A percentile compares a stretch with the other conserved stretches of the same genome.
Conservation (phyloP, 2,888 invertebrate species). For the Leptopilina drosophilae region DNA sequence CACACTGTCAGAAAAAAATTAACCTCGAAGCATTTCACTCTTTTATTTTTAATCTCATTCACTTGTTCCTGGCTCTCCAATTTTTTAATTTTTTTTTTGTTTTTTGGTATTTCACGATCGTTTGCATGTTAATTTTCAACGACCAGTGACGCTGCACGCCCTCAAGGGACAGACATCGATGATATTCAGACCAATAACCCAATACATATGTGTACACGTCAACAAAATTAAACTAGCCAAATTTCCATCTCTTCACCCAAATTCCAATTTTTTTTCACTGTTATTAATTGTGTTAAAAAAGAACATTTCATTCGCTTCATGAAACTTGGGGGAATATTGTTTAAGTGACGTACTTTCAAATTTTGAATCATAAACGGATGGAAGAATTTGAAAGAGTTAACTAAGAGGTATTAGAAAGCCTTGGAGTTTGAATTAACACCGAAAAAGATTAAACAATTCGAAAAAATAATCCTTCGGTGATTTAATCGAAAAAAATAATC, state of each 20-base stretch:
- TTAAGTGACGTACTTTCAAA: too few relatives aligned
- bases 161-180: conserved; percentile 71
- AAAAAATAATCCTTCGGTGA: too few relatives aligned
- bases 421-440: background rate
- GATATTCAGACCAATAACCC: conserved; percentile 63
- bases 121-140: conserved; percentile 75
- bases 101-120: conserved; percentile 69
- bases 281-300: background rate
- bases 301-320: background rate
- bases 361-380: too few relatives aligned
- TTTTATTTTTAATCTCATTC: conserved; percentile 55
- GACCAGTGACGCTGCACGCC: conserved; percentile 69
- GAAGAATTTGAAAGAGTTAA: too few relatives aligned
- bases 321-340: too few relatives aligned
- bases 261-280: background rate
- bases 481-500: too few relatives aligned
- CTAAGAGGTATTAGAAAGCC: too few relatives aligned
- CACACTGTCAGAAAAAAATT: conserved; percentile 46
- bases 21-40: conserved; percentile 50
- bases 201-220: conserved; percentile 54
- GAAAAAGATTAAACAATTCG: too few relatives aligned
- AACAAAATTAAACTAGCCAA: conserved; percentile 53
- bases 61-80: conserved; percentile 40
- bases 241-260: conserved; percentile 26
- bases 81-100: conserved; percentile 66